Evolutionary conservation across 2,888 invertebrate genomes (phyloP), one percentile per base, ranked within the genome.

Genomic region (Morpho achilles): DNA sequence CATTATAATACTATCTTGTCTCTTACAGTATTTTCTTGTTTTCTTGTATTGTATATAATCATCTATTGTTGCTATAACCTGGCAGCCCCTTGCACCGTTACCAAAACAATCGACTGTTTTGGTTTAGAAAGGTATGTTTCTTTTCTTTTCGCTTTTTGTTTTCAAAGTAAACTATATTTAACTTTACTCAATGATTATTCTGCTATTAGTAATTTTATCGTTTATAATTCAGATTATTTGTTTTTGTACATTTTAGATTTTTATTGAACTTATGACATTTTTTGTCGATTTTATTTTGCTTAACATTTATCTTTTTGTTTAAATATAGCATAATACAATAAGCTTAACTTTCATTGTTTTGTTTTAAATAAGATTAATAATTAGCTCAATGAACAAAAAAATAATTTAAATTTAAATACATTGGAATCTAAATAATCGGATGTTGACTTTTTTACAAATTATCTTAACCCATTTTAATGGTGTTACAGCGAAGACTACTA

Each of bases 401-500:
- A 32, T 32, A 32, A 32, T 32, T 32, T 32, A 32, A 32, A 32
- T 2, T 32, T 16, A 16, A 16, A 16, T 16, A 16, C 16, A 16
- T 16, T 16, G 16, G 16, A 16, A 16, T 16, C 16, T 1, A 16
- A 16, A 16, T 16, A 16, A 16, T 16, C 16, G 16, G 3, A 32
- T 32, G 32, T 5, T 32, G 32, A 32, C 3, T 43, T 43, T 43
- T 43, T 7, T 51, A n/a, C 3, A 52, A 9, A 44, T 47, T 42
- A 16, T 43, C 40, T 8, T 58, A 22, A 64, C 40, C 52, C 55
- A 23, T 53, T 42, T 40, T 39, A 7, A 62, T 61, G 64, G 53
- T 66, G 73, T 87, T 84, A 72, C 92, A 97, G 97, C 89, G 96
- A 97, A 92, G 97, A 97, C 90, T 97, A 97, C 92, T 97, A 97